Percentiles rank a stretch among this genome's conserved stretches.
phyloP scores from a whole-genome alignment of 1,140 invertebrate species.

The Drosophila pseudoobscura region DNA sequence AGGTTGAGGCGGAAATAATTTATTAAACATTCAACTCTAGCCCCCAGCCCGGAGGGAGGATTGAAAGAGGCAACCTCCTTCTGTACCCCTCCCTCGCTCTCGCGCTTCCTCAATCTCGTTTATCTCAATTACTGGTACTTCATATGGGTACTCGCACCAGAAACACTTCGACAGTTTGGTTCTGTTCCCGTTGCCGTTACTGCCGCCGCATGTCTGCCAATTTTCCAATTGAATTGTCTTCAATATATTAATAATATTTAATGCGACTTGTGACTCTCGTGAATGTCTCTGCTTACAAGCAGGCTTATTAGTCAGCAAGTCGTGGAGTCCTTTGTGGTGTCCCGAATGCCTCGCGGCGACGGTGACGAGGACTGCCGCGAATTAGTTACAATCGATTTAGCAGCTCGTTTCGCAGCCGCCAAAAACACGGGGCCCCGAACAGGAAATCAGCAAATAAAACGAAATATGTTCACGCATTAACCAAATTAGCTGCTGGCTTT shows the following conservation, averaged over 20 bases:
- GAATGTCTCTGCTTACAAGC: neutral
- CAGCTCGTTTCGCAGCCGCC: constrained; percentile 72
- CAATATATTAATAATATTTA: constrained; percentile 79
- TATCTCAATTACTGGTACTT: constrained; percentile 72
- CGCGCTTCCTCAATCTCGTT: constrained; percentile 52
- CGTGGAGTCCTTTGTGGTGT: constrained; percentile 34
- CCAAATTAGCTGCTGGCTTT: constrained; percentile 60
- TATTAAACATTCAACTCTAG: constrained; percentile 70
- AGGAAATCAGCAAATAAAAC: constrained; percentile 50
- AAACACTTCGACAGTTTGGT: too few relatives aligned
- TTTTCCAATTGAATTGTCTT: constrained; percentile 81
- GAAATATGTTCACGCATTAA: constrained; percentile 76
- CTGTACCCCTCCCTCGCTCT: neutral
- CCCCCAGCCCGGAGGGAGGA: neutral
- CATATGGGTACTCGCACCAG: constrained; percentile 36
- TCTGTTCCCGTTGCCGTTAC: neutral
- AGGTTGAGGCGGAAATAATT: constrained; percentile 69
- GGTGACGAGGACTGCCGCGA: constrained; percentile 58
- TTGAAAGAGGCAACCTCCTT: constrained; percentile 3
- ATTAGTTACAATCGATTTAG: constrained; percentile 80
- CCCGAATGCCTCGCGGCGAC: constrained; percentile 22
- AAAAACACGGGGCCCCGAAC: constrained; percentile 51
- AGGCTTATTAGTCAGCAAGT: constrained; percentile 31
- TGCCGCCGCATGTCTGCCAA: constrained; percentile 57
- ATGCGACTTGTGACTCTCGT: constrained; percentile 9